A percentile compares a stretch with the other conserved stretches of the same genome.
Conservation (phyloP, 2,888 invertebrate genomes). For the Cantharis nigra region DNA sequence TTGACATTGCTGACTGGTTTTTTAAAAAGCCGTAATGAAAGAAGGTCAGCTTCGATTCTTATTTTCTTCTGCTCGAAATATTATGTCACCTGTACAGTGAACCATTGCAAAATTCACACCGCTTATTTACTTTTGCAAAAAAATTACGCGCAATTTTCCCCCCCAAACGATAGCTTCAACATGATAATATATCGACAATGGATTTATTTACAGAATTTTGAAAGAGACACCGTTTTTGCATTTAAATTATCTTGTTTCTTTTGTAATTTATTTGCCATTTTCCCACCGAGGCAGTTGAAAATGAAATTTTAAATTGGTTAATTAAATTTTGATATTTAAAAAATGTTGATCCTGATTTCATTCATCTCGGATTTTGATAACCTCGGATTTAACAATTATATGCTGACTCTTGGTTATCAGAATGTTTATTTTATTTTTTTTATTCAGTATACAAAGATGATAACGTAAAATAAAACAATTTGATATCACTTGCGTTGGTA, state of each 20-base stretch:
- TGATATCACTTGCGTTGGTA: neutral
- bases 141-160: neutral
- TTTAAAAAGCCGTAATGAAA: neutral
- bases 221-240: neutral
- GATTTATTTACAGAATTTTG: neutral
- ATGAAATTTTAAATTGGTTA: neutral
- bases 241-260: slow-evolving; percentile 2
- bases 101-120: neutral
- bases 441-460: neutral
- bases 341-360: neutral
- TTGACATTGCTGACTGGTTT: neutral
- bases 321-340: neutral
- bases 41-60: neutral
- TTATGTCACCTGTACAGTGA: neutral
- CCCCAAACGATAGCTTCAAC: neutral
- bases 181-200: neutral
- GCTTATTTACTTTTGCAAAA: neutral
- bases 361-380: neutral
- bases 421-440: neutral
- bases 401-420: neutral
- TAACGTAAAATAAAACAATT: neutral
- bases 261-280: neutral
- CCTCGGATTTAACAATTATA: neutral
- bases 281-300: neutral
- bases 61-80: neutral